Conservation (phyloP, 2,888 invertebrate genomes). For the Drosophila anceps region DNA sequence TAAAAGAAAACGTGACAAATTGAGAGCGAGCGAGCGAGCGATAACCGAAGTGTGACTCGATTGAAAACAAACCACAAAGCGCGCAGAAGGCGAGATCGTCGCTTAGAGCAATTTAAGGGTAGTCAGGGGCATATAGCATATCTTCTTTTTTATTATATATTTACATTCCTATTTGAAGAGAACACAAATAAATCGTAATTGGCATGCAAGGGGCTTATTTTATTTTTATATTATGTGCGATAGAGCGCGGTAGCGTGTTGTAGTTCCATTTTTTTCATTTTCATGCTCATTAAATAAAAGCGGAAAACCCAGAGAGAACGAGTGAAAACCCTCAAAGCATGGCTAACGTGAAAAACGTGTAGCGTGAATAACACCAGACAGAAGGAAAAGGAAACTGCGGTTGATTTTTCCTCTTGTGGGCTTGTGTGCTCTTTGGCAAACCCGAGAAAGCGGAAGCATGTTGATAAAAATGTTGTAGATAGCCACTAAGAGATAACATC, state of each 20-base stretch:
- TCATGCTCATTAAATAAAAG: slow-evolving; percentile 63
- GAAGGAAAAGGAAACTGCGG: slow-evolving; percentile 49
- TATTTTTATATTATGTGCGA: slow-evolving; percentile 17
- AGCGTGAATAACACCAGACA: slow-evolving; percentile 5
- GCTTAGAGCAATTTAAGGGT: slow-evolving; percentile 32
- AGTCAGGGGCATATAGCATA: not conserved
- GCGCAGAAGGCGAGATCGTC: slow-evolving; percentile 54
- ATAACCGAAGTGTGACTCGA: slow-evolving; percentile 61
- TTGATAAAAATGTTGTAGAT: slow-evolving; percentile 60
- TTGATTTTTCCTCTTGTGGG: slow-evolving; percentile 34
- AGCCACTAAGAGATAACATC: slow-evolving; percentile 36
- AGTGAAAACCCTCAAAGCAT: slow-evolving; percentile 26
- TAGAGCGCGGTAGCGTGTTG: slow-evolving; percentile 40
- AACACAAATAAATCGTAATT: slow-evolving; percentile 79
- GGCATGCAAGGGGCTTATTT: slow-evolving; percentile 71
- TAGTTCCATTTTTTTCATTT: slow-evolving; percentile 41
- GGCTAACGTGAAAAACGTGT: slow-evolving; percentile 6
- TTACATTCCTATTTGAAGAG: slow-evolving; percentile 69
- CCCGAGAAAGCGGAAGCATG: slow-evolving; percentile 53
- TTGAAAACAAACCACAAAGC: slow-evolving; percentile 46
- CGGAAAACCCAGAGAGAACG: slow-evolving; percentile 26
- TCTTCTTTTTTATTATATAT: slow-evolving; percentile 48
- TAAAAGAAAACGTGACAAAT: slow-evolving; percentile 75
- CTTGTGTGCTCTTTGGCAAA: slow-evolving; percentile 1
- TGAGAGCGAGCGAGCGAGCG: slow-evolving; percentile 49